A percentile compares a stretch with the other conserved stretches of the same genome.
These are phyloP conservation scores for Cyclina sinensis DNA, from an alignment of 1,140 invertebrate species.

Conservation along the genomic window DNA sequence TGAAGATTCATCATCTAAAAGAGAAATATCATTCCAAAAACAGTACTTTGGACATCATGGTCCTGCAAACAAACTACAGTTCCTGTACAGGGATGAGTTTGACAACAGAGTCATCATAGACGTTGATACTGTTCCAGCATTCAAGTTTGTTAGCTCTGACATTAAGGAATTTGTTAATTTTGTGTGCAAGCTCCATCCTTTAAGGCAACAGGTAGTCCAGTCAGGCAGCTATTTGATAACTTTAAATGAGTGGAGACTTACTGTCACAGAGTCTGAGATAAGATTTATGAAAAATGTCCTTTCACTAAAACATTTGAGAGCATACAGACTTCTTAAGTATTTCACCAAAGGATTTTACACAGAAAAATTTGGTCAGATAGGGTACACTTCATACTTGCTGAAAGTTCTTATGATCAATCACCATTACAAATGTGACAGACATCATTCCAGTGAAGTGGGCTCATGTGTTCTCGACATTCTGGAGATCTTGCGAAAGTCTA, in stretches of 20 bases:
- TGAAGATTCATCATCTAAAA: neutral
- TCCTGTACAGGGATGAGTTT: neutral
- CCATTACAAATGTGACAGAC: neutral
- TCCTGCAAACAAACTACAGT: neutral
- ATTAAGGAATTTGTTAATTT: neutral
- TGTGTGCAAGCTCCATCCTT: neutral
- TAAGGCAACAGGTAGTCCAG: neutral
- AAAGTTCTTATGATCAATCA: neutral
- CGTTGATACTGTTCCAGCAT: neutral
- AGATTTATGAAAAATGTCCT: neutral
- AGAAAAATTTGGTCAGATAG: neutral
- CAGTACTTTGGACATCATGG: neutral
- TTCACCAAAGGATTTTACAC: neutral
- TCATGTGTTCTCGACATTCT: too few relatives aligned
- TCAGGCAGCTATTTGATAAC: neutral
- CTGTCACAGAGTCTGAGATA: neutral
- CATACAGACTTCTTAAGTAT: neutral
- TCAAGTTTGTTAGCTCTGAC: neutral
- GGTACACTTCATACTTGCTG: neutral
- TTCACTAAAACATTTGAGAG: neutral
- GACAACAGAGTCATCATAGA: neutral
- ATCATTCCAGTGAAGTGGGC: too few relatives aligned
- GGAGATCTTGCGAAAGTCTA: too few relatives aligned
- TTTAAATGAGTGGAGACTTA: neutral
- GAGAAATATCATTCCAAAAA: neutral